Evolutionary conservation across 2,797 vertebrate genomes (phyloP), one percentile per base, ranked within the genome.

Genomic region (Paguma larvata): DNA sequence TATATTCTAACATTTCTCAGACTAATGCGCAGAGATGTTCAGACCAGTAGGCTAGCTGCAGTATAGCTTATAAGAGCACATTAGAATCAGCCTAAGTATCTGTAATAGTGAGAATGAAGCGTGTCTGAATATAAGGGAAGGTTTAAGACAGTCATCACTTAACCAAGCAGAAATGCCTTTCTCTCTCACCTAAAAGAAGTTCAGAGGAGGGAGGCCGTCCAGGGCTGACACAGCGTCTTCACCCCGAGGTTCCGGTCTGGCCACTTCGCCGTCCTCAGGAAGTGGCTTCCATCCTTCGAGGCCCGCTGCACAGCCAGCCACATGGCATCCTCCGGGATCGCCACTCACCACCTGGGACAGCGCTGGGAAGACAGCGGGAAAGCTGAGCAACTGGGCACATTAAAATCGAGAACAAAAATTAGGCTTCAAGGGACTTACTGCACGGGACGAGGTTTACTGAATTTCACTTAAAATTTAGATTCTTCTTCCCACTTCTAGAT

Each of bases 1-100:
- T 75, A 72, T n/a, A 78, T 72, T 83, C 34, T 75, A 78, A 89
- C 82, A 67, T 48, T 62, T 73, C 79, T 86, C 51, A 93, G 53
- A 85, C 56, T 85, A 78, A 53, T 75, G 53, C 23, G 6, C 62
- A 67, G 25, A 90, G 23, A 62, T 59, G 13, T 65, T 80, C 93
- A 32, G 88, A 88, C 2, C 84, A 34, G 30, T 62, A 78, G 32
- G 25, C 48, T 94, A 65, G 78, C 1, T 92, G 44, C 32, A 80
- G 19, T 25, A 79, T 5, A 83, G 27, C 41, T 90, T 53, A 34
- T 21, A 72, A 11, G 4, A 72, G 15, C 38, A 59, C 25, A 30
- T 62, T 21, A 41, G 23, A 68, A 63, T 41, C 48, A 70, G 23
- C 15, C 25, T 65, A 70, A 79, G 41, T 34, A 63, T 63, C 65